Percentiles rank a stretch among this genome's conserved stretches.
These are phyloP conservation scores for Scaptomyza graminum DNA, from an alignment of 1,140 invertebrate species.

Conservation along the genomic window DNA sequence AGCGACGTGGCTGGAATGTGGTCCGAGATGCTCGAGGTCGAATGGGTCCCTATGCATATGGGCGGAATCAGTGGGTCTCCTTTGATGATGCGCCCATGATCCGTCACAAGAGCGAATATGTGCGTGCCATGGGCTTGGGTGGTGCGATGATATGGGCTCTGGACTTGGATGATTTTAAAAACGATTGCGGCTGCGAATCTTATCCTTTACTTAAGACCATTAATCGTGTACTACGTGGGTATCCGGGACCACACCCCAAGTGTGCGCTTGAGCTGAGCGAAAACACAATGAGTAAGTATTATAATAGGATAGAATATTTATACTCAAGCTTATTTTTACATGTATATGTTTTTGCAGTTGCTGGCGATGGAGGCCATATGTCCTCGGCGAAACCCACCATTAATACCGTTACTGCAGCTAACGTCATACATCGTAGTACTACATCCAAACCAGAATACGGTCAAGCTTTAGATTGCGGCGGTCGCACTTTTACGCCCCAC, in stretches of 20 bases:
- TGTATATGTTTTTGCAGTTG: slow-evolving; percentile 35
- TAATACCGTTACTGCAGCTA: slow-evolving; percentile 32
- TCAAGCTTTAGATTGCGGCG: slow-evolving; percentile 85
- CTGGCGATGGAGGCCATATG: slow-evolving; percentile 30
- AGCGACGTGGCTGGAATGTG: slow-evolving; percentile 88
- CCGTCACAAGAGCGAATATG: slow-evolving; percentile 89
- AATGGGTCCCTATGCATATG: slow-evolving; percentile 91
- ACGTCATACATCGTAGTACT: slow-evolving; percentile 5
- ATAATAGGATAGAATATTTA: background rate
- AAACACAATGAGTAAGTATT: slow-evolving; percentile 65
- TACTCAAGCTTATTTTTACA: background rate
- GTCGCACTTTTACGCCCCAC: slow-evolving; percentile 87
- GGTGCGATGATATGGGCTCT: slow-evolving; percentile 96
- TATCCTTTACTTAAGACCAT: slow-evolving; percentile 92
- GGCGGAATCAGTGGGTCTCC: slow-evolving; percentile 92
- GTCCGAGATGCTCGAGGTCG: slow-evolving; percentile 87
- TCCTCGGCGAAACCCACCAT: slow-evolving; percentile 48
- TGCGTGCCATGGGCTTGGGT: slow-evolving; percentile 90
- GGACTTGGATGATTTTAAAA: slow-evolving; percentile 89
- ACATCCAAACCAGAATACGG: slow-evolving; percentile 46
- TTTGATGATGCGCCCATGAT: slow-evolving; percentile 92
- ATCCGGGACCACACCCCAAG: slow-evolving; percentile 83
- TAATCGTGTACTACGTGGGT: slow-evolving; percentile 89
- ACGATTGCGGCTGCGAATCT: slow-evolving; percentile 90
- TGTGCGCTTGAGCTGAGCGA: slow-evolving; percentile 67